Evolutionary conservation across 2,113 vertebrate species (phyloP).

Genomic region (Okapia johnstoni): DNA sequence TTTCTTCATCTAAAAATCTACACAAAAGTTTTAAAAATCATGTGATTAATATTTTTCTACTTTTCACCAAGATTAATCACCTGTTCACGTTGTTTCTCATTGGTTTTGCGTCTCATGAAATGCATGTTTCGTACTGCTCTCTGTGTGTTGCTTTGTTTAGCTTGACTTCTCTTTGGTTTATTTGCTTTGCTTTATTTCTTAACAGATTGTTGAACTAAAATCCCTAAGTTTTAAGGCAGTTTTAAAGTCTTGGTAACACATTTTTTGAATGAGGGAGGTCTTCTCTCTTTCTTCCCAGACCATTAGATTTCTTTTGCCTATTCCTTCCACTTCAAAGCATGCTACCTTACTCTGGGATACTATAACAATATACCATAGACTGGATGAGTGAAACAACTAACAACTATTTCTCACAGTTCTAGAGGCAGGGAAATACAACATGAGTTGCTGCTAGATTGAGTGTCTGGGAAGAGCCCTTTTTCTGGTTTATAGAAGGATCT

Average conservation of each 20-base stretch:
- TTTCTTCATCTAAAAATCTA: not conserved
- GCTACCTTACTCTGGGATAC: not conserved
- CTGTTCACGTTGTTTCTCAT: not conserved
- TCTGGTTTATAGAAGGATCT: not conserved
- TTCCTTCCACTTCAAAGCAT: not conserved
- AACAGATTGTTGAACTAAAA: not conserved
- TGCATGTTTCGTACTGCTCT: not conserved
- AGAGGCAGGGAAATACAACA: not conserved
- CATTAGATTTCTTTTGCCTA: not conserved
- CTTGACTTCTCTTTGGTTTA: not conserved
- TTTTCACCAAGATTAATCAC: not conserved
- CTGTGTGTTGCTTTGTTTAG: not conserved
- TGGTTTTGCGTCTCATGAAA: not conserved
- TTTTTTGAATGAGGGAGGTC: not conserved
- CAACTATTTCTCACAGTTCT: not conserved
- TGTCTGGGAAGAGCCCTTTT: not conserved
- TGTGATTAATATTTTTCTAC: not conserved
- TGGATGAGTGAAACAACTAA: not conserved
- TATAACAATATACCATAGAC: not conserved
- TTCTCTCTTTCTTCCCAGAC: not conserved
- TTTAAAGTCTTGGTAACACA: not conserved
- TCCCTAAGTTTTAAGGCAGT: not conserved
- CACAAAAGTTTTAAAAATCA: not conserved
- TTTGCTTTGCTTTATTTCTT: not conserved
- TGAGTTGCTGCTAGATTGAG: not conserved